Evolutionary conservation across 2,797 vertebrate species (phyloP), one percentile per base, ranked within the genome.

Genomic region (Otolemur crassicaudatus): DNA sequence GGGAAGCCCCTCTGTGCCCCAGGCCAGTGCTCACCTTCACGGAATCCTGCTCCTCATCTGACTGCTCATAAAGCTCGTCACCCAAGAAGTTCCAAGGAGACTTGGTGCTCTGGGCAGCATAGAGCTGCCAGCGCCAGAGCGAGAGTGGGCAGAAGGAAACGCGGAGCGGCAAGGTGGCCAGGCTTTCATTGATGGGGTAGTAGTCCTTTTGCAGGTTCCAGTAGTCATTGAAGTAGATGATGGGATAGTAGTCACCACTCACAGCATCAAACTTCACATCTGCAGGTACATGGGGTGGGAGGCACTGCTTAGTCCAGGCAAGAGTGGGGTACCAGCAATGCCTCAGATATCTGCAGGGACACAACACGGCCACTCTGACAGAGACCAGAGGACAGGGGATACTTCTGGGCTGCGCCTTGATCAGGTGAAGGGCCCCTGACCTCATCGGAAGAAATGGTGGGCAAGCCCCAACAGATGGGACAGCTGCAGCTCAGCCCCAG

Each of bases 171-270:
- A 99, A 98, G 76, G 97, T 98, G 49, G 97, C 97, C 96, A 99
- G 98, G 5, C 98, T 99, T 7, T 99, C 99, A 0, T 99, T 99
- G 97, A 99, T 99, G 83, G 99, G 99, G 97, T 99, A 99, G 92
- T 99, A 99, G 46, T 99, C 99, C 97, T 99, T 99, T 98, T 99
- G 99, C 95, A 99, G 99, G 98, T 99, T 99, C 99, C 99, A 99
- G 99, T 99, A 99, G 97, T 99, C 99, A 0, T 99, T 99, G 98
- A 99, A 99, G 98, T 99, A 99, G 34, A 99, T 98, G 31, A 99
- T 99, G 72, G 99, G 99, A 97, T 99, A 99, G 98, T 99, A 99
- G 96, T 99, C 99, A 0, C 99, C 99, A 0, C 99, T 99, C 84
- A 99, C 99, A 0, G 99, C 99, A 0, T 99, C 99, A 6, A 99